A percentile compares a stretch with the other conserved stretches of the same genome.
These are phyloP conservation scores for Dascyllus trimaculatus DNA, from an alignment of 2,113 vertebrate genomes.

Conservation along the genomic window DNA sequence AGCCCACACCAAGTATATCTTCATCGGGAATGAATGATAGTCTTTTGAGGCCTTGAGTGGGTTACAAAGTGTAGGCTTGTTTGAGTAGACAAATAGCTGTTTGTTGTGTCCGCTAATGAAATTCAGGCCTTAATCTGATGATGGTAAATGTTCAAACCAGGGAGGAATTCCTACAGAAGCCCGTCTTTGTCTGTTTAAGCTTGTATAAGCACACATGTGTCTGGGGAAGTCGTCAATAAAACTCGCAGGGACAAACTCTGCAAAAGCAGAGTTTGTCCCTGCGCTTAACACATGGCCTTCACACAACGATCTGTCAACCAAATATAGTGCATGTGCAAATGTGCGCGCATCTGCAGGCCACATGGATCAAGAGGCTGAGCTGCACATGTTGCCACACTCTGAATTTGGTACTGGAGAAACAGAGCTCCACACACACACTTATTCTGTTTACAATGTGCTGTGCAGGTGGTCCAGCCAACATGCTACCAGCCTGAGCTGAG, in stretches of 20 bases:
- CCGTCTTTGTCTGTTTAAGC: not conserved
- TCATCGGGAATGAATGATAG: slow-evolving; percentile 38
- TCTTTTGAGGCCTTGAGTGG: slow-evolving; percentile 46
- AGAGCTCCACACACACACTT: not conserved
- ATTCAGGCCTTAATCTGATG: slow-evolving; percentile 38
- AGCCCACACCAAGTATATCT: slow-evolving; percentile 48
- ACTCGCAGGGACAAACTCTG: not conserved
- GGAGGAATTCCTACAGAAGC: slow-evolving; percentile 36
- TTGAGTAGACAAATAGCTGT: slow-evolving; percentile 33
- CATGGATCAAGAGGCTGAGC: slow-evolving; percentile 2
- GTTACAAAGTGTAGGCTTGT: slow-evolving; percentile 28
- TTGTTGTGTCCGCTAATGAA: slow-evolving; percentile 46
- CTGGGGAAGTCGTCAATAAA: too few relatives aligned
- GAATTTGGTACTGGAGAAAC: not conserved
- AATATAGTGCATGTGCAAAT: not conserved
- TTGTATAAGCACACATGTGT: not conserved
- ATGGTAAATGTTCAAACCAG: not conserved
- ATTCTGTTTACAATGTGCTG: not conserved
- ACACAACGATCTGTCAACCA: not conserved
- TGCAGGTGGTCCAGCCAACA: slow-evolving; percentile 19
- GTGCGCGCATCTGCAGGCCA: slow-evolving; percentile 28
- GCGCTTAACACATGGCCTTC: slow-evolving; percentile 15
- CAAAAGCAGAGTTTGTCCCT: not conserved
- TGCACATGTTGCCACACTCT: slow-evolving; percentile 3
- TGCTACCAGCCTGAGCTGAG: not conserved